Conservation (phyloP, 2,797 vertebrate genomes). For the Toxotes lorentzi region DNA sequence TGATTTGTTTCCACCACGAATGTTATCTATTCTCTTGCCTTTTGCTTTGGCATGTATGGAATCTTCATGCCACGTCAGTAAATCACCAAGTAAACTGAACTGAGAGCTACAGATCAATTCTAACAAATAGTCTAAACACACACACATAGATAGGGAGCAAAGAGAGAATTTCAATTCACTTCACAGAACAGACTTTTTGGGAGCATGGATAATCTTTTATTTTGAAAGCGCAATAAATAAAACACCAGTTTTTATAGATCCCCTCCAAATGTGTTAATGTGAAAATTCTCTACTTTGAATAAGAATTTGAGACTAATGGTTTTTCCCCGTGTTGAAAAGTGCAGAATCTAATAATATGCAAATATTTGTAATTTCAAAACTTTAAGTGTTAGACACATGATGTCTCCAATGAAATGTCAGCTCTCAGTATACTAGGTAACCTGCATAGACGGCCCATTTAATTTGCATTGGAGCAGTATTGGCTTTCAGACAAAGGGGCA, state of each 20-base stretch:
- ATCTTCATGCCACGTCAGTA: conserved; percentile 52
- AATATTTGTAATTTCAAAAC: too few species aligned
- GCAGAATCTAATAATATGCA: too few species aligned
- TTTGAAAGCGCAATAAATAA: conserved; percentile 2
- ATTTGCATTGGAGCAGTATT: too few species aligned
- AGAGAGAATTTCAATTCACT: background rate
- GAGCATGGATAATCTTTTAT: background rate
- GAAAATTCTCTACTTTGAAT: background rate
- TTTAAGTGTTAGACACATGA: too few species aligned
- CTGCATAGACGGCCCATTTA: too few species aligned
- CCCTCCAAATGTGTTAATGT: background rate
- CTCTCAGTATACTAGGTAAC: too few species aligned
- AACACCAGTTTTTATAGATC: background rate
- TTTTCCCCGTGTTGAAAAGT: too few species aligned
- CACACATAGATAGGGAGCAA: background rate
- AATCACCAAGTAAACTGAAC: conserved; percentile 42
- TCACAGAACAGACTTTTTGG: background rate
- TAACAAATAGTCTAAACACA: conserved; percentile 37
- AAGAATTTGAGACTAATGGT: background rate
- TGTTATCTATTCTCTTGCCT: conserved; percentile 14
- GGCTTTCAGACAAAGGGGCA: too few species aligned
- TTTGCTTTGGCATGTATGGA: conserved; percentile 53
- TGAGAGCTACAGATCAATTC: conserved; percentile 34
- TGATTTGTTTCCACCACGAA: conserved; percentile 30
- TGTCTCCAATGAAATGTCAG: too few species aligned